Evolutionary conservation across 2,113 vertebrate genomes (phyloP).

Genomic region (Muscicapa adusta): DNA sequence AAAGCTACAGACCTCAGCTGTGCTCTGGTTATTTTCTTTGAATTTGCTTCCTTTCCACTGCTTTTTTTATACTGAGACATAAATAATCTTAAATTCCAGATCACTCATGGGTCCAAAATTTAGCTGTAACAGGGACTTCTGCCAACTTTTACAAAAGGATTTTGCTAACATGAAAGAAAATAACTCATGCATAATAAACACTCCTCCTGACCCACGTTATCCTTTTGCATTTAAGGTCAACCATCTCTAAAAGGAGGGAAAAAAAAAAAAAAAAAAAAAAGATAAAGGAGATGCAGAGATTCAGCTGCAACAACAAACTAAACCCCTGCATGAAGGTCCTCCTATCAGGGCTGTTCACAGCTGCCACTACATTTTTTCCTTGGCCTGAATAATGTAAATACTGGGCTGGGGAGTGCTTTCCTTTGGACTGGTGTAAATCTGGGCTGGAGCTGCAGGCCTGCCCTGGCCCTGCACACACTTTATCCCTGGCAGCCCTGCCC

Average conservation of each 20-base stretch:
- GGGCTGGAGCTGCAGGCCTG: not conserved
- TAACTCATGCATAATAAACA: slow-evolving; percentile 34
- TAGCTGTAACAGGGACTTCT: slow-evolving; percentile 25
- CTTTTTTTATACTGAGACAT: slow-evolving; percentile 39
- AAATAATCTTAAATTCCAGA: slow-evolving; percentile 53
- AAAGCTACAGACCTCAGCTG: not conserved
- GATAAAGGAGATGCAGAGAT: slow-evolving; percentile 5
- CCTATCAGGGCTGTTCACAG: slow-evolving; percentile 14
- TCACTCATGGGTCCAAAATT: slow-evolving; percentile 37
- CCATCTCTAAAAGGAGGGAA: not conserved
- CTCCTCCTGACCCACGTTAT: not conserved
- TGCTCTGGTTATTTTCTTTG: slow-evolving; percentile 34
- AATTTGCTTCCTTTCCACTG: slow-evolving; percentile 33
- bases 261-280: accelerated
- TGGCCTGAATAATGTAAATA: not conserved
- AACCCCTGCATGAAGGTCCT: not conserved
- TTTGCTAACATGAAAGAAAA: slow-evolving; percentile 62
- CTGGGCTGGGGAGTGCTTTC: not conserved
- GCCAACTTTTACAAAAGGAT: slow-evolving; percentile 41
- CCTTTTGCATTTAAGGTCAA: slow-evolving; percentile 50
- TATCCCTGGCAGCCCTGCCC: not conserved
- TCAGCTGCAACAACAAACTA: slow-evolving; percentile 49
- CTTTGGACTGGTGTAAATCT: not conserved
- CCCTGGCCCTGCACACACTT: not conserved
- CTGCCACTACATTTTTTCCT: slow-evolving; percentile 14